These are phyloP conservation scores for Entomobrya multifasciata DNA, from an alignment of 2,888 invertebrate genomes.

Conservation along the genomic window DNA sequence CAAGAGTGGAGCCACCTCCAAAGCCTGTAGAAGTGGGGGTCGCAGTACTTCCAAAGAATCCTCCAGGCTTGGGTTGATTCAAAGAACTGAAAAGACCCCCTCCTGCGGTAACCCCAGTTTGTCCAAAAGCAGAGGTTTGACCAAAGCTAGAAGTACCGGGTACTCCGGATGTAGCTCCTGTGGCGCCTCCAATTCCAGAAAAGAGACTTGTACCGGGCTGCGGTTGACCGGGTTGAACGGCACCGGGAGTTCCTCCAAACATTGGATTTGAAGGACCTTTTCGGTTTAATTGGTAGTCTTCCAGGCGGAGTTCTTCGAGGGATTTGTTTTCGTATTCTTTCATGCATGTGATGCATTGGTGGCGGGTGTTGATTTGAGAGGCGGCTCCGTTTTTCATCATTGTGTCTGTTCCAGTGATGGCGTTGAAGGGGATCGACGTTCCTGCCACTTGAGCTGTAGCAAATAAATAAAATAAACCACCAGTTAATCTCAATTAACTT, in stretches of 20 bases:
- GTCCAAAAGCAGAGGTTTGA: slow-evolving; percentile 84
- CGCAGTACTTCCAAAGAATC: slow-evolving; percentile 77
- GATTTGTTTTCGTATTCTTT: slow-evolving; percentile 98
- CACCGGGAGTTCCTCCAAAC: slow-evolving; percentile 82
- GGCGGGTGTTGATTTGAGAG: slow-evolving; percentile 93
- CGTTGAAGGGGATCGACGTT: slow-evolving; percentile 80
- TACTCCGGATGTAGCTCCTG: slow-evolving; percentile 77
- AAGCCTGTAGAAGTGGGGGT: slow-evolving; percentile 78
- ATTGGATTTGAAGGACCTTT: slow-evolving; percentile 86
- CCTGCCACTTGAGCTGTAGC: slow-evolving; percentile 71
- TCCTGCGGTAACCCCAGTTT: slow-evolving; percentile 81
- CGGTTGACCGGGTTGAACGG: slow-evolving; percentile 74
- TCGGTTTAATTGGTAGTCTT: slow-evolving; percentile 94
- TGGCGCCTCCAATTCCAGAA: slow-evolving; percentile 78
- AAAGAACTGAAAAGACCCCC: slow-evolving; percentile 69
- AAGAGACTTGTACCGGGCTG: slow-evolving; percentile 79
- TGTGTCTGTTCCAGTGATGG: slow-evolving; percentile 90
- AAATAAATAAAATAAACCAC: background rate
- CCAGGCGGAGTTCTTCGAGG: slow-evolving; percentile 95
- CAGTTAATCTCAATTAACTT: slow-evolving; percentile 2
- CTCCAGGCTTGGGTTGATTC: slow-evolving; percentile 77
- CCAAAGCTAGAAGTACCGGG: slow-evolving; percentile 81
- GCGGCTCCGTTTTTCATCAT: slow-evolving; percentile 93
- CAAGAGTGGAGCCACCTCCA: slow-evolving; percentile 58
- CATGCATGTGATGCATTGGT: slow-evolving; percentile 99